Evolutionary conservation across 2,888 invertebrate genomes (phyloP).

Genomic region (Lymantria monacha): DNA sequence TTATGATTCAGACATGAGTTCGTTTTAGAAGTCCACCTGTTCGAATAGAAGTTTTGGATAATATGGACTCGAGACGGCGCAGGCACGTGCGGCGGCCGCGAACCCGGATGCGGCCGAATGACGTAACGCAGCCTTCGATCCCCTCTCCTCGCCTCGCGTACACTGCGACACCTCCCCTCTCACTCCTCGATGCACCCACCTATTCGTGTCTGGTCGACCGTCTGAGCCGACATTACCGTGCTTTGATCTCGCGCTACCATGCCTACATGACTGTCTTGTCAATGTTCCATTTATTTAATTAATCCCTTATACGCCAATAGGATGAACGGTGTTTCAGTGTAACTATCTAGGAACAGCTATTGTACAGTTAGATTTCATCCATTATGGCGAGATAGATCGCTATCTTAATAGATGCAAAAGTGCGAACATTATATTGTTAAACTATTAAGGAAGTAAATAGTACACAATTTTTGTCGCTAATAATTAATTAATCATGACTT

Average conservation of each 20-base stretch:
- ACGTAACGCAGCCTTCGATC: constrained; percentile 72
- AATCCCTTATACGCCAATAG: constrained; percentile 42
- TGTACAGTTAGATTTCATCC: constrained; percentile 25
- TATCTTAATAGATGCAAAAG: constrained; percentile 18
- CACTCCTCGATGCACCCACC: constrained; percentile 42
- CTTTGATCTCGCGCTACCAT: constrained; percentile 49
- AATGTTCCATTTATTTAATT: constrained; percentile 43
- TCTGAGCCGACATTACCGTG: constrained; percentile 53
- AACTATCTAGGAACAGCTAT: constrained; percentile 23
- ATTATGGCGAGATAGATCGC: constrained; percentile 21
- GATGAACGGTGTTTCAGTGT: constrained; percentile 20
- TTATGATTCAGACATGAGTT: neutral
- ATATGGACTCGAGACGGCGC: constrained; percentile 35
- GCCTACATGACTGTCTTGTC: constrained; percentile 25
- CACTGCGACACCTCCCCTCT: constrained; percentile 31
- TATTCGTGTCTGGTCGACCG: constrained; percentile 65
- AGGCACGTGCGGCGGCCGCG: constrained; percentile 74
- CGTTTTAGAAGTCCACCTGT: constrained; percentile 17
- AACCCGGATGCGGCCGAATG: constrained; percentile 76
- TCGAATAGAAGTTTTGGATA: constrained; percentile 28
- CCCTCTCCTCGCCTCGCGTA: constrained; percentile 26
- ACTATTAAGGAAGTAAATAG: neutral
- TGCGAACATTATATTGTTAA: constrained; percentile 13
- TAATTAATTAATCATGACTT: no score
- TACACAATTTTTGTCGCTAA: no score